These are phyloP conservation scores for Tinamus guttatus DNA, from an alignment of 2,113 vertebrate species.

Conservation along the genomic window DNA sequence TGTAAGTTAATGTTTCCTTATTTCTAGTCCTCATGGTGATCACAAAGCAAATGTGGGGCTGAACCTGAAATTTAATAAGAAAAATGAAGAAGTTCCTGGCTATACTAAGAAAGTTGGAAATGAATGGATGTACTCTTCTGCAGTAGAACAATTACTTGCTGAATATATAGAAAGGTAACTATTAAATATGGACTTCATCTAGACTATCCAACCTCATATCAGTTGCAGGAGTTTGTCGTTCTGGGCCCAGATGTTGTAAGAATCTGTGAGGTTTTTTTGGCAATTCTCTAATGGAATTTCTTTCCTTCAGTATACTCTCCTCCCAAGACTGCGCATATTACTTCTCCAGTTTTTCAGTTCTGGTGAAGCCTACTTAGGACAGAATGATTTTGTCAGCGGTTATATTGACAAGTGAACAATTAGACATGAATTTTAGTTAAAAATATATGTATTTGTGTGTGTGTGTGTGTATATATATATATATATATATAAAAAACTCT, in stretches of 20 bases:
- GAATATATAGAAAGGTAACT: constrained; percentile 94
- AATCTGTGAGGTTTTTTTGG: neutral
- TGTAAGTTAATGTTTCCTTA: neutral
- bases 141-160: constrained; percentile 91
- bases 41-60: constrained; percentile 94
- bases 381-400: neutral
- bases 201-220: neutral
- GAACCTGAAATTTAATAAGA: constrained; percentile 98
- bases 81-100: constrained; percentile 98
- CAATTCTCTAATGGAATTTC: neutral
- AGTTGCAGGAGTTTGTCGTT: neutral
- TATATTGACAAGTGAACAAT: neutral
- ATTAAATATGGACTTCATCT: neutral
- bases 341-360: neutral
- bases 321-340: neutral
- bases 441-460: neutral
- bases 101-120: constrained; percentile 96
- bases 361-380: neutral
- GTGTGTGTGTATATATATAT: no score
- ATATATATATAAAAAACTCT: neutral
- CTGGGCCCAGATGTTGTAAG: neutral
- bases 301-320: neutral
- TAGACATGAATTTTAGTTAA: neutral
- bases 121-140: constrained; percentile 97
- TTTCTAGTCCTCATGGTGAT: constrained; percentile 92